Evolutionary conservation across 23 tunicate species (phyloP), one percentile per base, ranked within the genome.

Genomic region (Halocynthia roretzi): DNA sequence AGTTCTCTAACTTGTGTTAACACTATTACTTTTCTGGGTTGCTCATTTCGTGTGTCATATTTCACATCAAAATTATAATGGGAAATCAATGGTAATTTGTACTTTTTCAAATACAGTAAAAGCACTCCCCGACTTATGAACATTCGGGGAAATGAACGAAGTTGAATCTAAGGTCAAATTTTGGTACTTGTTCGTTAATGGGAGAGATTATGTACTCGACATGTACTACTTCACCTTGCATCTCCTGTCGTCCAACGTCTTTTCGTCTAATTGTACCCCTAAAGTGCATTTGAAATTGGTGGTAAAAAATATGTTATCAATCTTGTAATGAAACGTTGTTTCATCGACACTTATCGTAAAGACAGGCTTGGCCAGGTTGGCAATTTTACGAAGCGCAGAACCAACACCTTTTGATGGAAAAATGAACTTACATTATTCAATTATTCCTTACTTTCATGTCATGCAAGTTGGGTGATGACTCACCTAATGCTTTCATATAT

Each of bases 401-500:
- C 71, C 60, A n/a, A 90, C 96, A 22, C 89, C 96, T 90, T 67
- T 6, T 15, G 4, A 15, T 68, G 17, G 10, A 19, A 18, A 68
- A 68, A 58, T 14, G 2, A 31, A 31, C 44, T 31, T 31, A 31
- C 44, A 15, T 68, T 18, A 12, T 0, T 11, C 14, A 15, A 11
- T 2, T 15, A 15, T 68, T 68, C 18, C 2, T 15, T 2, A n/a
- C 12, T 2, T 12, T 11, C 44, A 18, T 22, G 2, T 15, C n/a
- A 15, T 60, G 64, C n/a, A 60, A 60, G 17, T 15, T 15, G 2
- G 17, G 2, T 15, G 4, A 15, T 60, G 64, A 1, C 88, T 63
- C 61, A 88, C 88, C 95, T 7, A 88, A 65, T 8, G 80, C 88
- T 70, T 88, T 83, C 95, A 88, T 88, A 65, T 83, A 88, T 21